Conservation (phyloP, 2,888 invertebrate genomes). For the Thymelicus acteon region DNA sequence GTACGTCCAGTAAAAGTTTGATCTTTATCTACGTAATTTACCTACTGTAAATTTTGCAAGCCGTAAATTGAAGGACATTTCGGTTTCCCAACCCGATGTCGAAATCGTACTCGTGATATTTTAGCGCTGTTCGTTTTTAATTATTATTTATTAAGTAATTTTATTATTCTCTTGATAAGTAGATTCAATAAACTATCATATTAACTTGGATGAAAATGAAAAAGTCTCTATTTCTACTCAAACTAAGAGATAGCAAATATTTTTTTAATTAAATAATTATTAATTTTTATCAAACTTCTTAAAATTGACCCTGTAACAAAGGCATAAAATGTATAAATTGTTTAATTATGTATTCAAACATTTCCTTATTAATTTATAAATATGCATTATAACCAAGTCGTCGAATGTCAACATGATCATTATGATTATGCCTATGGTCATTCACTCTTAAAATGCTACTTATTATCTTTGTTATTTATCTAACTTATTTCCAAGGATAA, state of each 20-base stretch:
- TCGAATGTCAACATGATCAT: background rate
- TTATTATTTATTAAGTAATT: slow-evolving; percentile 1
- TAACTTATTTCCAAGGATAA: no score
- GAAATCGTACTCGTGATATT: slow-evolving; percentile 37
- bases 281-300: no score
- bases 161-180: background rate
- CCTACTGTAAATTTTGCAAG: background rate
- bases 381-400: background rate
- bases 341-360: background rate
- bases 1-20: slow-evolving; percentile 64
- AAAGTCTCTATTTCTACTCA: no score
- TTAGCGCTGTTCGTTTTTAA: slow-evolving; percentile 13
- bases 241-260: no score
- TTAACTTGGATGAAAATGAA: background rate
- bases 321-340: background rate
- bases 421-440: background rate
- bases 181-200: background rate
- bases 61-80: slow-evolving; percentile 47
- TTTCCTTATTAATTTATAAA: background rate
- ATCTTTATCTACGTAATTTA: background rate
- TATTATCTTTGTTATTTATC: no score
- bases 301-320: no score
- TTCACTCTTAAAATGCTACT: background rate
- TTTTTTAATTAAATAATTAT: no score
- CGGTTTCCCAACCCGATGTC: slow-evolving; percentile 45